Conservation (phyloP, 2,888 invertebrate genomes). For the Drosophila anomalata region DNA sequence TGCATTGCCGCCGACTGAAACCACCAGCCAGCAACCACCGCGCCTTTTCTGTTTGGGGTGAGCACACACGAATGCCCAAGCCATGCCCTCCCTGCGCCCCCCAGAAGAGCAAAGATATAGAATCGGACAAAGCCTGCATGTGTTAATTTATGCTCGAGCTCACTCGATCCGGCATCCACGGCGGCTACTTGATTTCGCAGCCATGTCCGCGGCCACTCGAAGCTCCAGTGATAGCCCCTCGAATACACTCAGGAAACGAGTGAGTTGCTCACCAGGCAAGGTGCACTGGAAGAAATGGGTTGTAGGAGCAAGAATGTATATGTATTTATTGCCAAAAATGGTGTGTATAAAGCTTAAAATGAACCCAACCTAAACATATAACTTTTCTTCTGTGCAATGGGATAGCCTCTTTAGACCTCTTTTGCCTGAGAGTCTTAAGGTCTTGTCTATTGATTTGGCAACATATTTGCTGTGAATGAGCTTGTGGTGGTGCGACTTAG, state of each 20-base stretch:
- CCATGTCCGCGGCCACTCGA: slow-evolving; percentile 45
- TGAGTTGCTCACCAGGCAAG: slow-evolving; percentile 27
- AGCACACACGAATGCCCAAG: slow-evolving; percentile 40
- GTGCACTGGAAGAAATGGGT: slow-evolving; percentile 5
- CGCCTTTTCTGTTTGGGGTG: slow-evolving; percentile 64
- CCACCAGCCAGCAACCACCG: slow-evolving; percentile 29
- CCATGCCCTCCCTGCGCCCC: neutral
- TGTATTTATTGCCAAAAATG: too few species aligned
- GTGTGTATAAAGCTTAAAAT: too few species aligned
- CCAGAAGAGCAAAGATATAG: slow-evolving; percentile 31
- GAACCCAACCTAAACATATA: neutral
- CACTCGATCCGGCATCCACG: slow-evolving; percentile 43
- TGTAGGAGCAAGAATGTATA: neutral
- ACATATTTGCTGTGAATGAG: slow-evolving; percentile 68
- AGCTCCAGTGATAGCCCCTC: slow-evolving; percentile 32
- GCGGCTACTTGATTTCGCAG: slow-evolving; percentile 41
- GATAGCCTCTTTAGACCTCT: slow-evolving; percentile 27
- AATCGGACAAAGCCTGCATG: slow-evolving; percentile 64
- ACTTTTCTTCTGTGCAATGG: slow-evolving; percentile 26
- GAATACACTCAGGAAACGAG: slow-evolving; percentile 38
- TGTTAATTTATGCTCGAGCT: slow-evolving; percentile 67
- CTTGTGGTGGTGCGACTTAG: slow-evolving; percentile 53
- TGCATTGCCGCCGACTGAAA: slow-evolving; percentile 15
- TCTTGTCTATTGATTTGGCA: slow-evolving; percentile 72
- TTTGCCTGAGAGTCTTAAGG: slow-evolving; percentile 39